These are phyloP conservation scores for Daktulosphaira vitifoliae DNA, from an alignment of 1,140 invertebrate species.

Conservation along the genomic window DNA sequence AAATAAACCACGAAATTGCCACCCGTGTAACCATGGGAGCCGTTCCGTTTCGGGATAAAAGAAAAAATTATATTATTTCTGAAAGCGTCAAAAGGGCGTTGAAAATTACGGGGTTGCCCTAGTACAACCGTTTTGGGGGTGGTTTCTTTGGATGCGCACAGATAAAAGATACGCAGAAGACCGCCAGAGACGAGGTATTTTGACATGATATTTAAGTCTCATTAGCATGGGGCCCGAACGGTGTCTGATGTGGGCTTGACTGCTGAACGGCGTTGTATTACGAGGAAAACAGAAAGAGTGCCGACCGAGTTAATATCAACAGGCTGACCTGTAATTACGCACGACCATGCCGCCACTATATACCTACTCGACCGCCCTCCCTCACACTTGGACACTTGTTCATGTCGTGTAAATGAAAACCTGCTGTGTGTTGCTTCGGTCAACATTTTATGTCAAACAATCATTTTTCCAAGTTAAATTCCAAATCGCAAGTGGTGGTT, in stretches of 20 bases:
- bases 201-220: slow-evolving; percentile 33
- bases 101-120: slow-evolving; percentile 19
- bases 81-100: slow-evolving; percentile 30
- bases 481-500: no score
- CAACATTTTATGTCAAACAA: no score
- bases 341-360: background rate
- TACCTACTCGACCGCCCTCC: no score
- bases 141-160: background rate
- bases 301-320: slow-evolving; percentile 31
- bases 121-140: slow-evolving; percentile 23
- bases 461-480: no score
- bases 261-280: background rate
- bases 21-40: background rate
- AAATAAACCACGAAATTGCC: slow-evolving; percentile 1
- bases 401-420: no score
- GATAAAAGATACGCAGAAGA: background rate
- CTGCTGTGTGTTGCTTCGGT: no score
- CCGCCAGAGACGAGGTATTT: slow-evolving; percentile 25
- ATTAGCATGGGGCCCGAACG: slow-evolving; percentile 13
- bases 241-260: background rate
- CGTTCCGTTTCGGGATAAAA: background rate
- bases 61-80: slow-evolving; percentile 7
- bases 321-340: slow-evolving; percentile 28
- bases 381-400: no score
- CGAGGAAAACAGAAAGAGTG: background rate